These are phyloP conservation scores for Clistopyga incitator DNA, from an alignment of 2,888 invertebrate species.

Conservation along the genomic window DNA sequence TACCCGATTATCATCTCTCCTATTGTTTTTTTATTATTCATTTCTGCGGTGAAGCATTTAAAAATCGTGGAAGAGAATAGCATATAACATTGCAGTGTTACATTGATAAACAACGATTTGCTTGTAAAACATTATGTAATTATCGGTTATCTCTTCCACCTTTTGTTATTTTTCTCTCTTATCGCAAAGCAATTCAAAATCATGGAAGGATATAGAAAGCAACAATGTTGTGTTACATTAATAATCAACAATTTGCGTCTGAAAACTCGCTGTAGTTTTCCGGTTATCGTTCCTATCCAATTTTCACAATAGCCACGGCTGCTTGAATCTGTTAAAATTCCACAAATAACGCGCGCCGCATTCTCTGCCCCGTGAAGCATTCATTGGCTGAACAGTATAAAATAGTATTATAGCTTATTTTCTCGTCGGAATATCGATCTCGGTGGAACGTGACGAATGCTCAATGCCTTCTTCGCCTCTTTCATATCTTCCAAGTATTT, in stretches of 20 bases:
- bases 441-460: constrained; percentile 2
- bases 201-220: no score
- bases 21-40: no score
- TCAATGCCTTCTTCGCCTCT: background rate
- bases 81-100: no score
- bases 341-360: background rate
- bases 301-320: background rate
- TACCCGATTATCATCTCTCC: no score
- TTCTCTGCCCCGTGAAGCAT: background rate
- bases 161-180: no score
- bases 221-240: no score
- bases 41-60: no score
- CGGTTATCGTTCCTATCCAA: background rate
- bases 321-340: constrained; percentile 1
- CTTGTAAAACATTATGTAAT: no score
- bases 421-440: constrained; percentile 20
- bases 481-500: background rate
- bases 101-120: no score
- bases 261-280: background rate
- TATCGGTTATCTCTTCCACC: no score
- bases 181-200: no score
- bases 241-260: background rate
- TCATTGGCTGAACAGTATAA: background rate
- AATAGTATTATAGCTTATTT: constrained; percentile 14
- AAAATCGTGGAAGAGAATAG: no score